Evolutionary conservation across 2,797 vertebrate genomes (phyloP), one percentile per base, ranked within the genome.

Genomic region (Enteromius trimaculatus): DNA sequence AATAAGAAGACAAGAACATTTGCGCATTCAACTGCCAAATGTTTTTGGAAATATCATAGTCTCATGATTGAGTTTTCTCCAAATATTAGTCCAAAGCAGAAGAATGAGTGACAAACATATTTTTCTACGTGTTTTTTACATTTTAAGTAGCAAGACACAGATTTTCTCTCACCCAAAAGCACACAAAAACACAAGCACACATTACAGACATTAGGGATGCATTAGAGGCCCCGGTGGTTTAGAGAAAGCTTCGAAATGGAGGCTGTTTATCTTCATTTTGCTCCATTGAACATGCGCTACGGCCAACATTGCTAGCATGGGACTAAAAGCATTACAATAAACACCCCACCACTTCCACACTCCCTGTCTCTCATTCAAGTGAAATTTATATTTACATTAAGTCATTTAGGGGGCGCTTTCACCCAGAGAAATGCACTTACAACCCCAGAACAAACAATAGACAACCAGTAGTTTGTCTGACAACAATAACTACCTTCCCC

Each of bases 261-360:
- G 81, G 66, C 66, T 78, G 75, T 83, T 83, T 83, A 83, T 83
- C 82, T 83, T 83, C 42, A 83, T 83, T 83, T 78, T 70, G 9
- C 39, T 70, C 49, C 53, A 78, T 70, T 69, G 75, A 78, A 83
- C 11, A 55, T 70, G 66, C 21, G n/a, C 75, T 78, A 34, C 0
- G 16, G 66, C 82, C 75, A 83, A 70, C 82, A 49, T 71, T 37
- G 37, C 66, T 62, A 83, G 75, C 82, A 71, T 64, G 75, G 82
- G 82, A 77, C 75, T 83, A 78, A 83, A 77, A 83, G 66, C 74
- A 83, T 83, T 71, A 83, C 74, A 78, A 83, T 83, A 78, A 83
- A 83, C 82, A 83, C 82, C 65, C 65, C 66, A 83, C 53, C 82
- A 83, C 65, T 71, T 70, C 82, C 75, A 83, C 82, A 78, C 82